Conservation (phyloP, 2,113 vertebrate species). For the Tinamus guttatus region DNA sequence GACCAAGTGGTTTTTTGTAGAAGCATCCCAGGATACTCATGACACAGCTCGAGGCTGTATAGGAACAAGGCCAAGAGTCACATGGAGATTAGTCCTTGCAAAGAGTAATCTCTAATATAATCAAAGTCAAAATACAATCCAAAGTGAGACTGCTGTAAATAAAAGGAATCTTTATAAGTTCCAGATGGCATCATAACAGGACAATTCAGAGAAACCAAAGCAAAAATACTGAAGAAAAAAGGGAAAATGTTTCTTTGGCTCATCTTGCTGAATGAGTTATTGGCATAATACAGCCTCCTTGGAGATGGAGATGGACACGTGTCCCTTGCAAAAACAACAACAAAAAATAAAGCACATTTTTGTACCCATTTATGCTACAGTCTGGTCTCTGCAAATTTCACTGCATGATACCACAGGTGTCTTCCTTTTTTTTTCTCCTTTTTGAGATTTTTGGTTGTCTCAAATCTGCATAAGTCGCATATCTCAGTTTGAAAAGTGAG, state of each 20-base stretch:
- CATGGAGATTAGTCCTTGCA: constrained; percentile 35
- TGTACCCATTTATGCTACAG: background rate
- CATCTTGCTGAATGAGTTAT: background rate
- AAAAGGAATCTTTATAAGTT: constrained; percentile 3
- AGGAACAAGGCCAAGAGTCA: background rate
- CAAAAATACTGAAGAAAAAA: background rate
- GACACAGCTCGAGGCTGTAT: background rate
- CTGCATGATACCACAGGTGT: background rate
- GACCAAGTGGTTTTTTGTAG: background rate
- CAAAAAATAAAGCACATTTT: background rate
- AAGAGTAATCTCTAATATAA: background rate
- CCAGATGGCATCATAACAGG: background rate
- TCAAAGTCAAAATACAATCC: background rate
- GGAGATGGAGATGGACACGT: background rate
- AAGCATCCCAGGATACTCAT: background rate
- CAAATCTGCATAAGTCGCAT: background rate
- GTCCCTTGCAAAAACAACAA: background rate
- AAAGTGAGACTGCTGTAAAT: background rate
- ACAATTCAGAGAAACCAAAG: background rate
- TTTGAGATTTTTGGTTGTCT: background rate
- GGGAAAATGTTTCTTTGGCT: background rate
- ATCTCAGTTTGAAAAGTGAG: background rate
- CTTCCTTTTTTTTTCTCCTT: background rate
- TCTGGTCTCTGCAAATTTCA: background rate
- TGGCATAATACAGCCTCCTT: background rate